phyloP scores from a whole-genome alignment of 2,797 vertebrate species.

The Galaxias olidus region DNA sequence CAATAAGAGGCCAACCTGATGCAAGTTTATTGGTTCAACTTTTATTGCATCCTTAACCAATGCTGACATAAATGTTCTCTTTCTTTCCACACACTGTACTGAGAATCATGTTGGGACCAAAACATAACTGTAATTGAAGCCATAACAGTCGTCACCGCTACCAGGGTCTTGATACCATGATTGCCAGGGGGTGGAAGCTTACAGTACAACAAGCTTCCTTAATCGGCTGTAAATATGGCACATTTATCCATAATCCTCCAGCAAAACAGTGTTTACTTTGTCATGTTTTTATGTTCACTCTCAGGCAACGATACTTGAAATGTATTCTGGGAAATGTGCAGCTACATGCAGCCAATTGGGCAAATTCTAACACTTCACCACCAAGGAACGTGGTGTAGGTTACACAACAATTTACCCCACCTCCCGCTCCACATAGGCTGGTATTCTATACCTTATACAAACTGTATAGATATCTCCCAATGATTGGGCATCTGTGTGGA shows the following conservation, averaged over 20 bases:
- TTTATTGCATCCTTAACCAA: conserved; percentile 20
- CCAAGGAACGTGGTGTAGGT: too few relatives aligned
- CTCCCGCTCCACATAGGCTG: neutral
- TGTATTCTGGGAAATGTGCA: neutral
- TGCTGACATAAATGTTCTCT: neutral
- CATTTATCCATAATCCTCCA: conserved; percentile 44
- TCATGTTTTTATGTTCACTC: conserved; percentile 36
- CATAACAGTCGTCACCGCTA: neutral
- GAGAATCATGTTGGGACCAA: neutral
- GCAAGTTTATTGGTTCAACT: conserved; percentile 3
- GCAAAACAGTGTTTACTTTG: conserved; percentile 34
- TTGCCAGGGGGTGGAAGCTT: conserved; percentile 18
- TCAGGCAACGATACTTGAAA: neutral
- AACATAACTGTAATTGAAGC: too few relatives aligned
- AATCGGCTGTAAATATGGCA: conserved; percentile 40
- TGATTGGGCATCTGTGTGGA: conserved; percentile 28
- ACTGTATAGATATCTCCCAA: neutral
- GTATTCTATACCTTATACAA: neutral
- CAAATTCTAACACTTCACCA: neutral
- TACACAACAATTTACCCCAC: neutral
- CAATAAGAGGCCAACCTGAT: conserved; percentile 15
- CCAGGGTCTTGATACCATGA: conserved; percentile 10
- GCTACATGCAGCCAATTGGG: neutral
- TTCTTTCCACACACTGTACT: neutral
- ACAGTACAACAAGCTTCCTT: conserved; percentile 9